These are phyloP conservation scores for Acanthoscelides obtectus DNA, from an alignment of 2,888 invertebrate species.

Conservation along the genomic window DNA sequence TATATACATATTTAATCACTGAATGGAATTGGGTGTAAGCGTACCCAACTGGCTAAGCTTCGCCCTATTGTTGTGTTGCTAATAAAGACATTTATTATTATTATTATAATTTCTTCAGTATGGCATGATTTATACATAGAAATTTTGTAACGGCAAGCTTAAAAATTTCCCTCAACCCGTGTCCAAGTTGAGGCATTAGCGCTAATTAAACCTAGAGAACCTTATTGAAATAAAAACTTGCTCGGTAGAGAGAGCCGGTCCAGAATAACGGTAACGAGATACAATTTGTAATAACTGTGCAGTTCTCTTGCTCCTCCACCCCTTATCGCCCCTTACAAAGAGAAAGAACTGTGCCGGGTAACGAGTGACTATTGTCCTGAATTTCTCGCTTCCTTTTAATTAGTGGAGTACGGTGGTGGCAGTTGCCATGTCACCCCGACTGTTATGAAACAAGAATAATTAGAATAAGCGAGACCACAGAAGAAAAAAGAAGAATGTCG, in stretches of 20 bases:
- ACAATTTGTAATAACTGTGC: background rate
- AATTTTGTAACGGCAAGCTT: background rate
- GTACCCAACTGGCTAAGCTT: too few relatives aligned
- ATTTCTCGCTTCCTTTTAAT: background rate
- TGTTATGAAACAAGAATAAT: background rate
- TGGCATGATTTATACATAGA: background rate
- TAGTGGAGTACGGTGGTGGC: background rate
- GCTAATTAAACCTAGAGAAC: background rate
- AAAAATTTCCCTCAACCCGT: background rate
- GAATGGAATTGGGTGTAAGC: too few relatives aligned
- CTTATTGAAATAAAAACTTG: background rate
- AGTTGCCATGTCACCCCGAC: background rate
- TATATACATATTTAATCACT: too few relatives aligned
- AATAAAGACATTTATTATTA: too few relatives aligned
- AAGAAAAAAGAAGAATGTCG: background rate
- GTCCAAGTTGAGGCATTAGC: background rate
- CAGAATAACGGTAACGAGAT: background rate
- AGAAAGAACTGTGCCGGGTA: background rate
- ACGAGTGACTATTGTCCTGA: background rate
- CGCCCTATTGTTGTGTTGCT: too few relatives aligned
- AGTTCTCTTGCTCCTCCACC: background rate
- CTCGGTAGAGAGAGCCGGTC: background rate
- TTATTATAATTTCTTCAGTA: too few relatives aligned
- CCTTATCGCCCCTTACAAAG: background rate
- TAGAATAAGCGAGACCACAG: background rate